Evolutionary conservation across 2,888 invertebrate genomes (phyloP), one percentile per base, ranked within the genome.

Genomic region (Aphodius granarius): DNA sequence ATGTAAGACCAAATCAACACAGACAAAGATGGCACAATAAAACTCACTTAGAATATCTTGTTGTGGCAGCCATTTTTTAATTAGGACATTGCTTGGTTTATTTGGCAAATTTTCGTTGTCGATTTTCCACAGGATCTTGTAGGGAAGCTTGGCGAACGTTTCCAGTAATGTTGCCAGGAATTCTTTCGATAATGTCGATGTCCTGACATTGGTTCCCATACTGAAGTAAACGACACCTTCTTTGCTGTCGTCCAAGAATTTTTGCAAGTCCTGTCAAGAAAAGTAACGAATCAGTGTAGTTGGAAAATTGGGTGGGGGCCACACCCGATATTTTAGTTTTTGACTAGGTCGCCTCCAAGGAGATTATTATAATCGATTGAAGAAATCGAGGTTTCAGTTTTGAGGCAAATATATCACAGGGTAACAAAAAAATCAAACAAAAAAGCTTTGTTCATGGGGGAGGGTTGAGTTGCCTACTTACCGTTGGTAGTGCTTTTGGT

Each of bases 81-180:
- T 81, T 73, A 82, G 81, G 0, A 89, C 86, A 80, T 89, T 89
- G 9, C 81, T 76, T 0, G 86, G 83, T 76, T 84, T 81, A 21
- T 80, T 81, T 3, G 81, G 80, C 21, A 86, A 66, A 22, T 80
- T 66, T 19, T 86, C 85, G 0, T 81, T 81, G 17, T 88, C 88
- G 81, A 84, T 87, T 82, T 88, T 89, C 88, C 88, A 88, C 1
- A 89, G 75, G n/a, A 89, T 83, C 73, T 85, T 85, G 77, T 88
- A 87, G 0, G 87, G 86, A n/a, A 88, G 75, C 77, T 85, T 81
- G 0, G 84, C 76, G 74, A 89, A 87, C 3, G 85, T 84, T 18
- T 82, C 80, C 3, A 87, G 22, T 18, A 88, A 79, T 4, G 80
- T 81, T n/a, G 84, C 78, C 4, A 83, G 72, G 19, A 82, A 83